Conservation (phyloP, 2,113 vertebrate species). For the Terrapene triunguis region DNA sequence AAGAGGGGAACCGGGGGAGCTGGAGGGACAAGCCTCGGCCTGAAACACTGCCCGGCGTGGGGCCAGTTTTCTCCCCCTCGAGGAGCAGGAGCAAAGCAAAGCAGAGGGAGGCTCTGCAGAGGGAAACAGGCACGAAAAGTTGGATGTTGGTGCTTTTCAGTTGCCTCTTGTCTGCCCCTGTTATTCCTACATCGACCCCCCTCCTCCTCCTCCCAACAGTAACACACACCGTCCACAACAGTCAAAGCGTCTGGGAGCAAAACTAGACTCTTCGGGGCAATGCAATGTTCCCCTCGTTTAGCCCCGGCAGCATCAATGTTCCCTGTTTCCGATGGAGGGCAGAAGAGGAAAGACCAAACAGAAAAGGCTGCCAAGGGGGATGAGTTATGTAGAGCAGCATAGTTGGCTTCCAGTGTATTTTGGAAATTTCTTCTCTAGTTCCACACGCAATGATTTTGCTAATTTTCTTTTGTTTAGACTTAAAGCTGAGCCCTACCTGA, state of each 20-base stretch:
- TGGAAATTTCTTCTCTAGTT: neutral
- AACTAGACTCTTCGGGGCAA: neutral
- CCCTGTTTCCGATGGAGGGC: constrained; percentile 82
- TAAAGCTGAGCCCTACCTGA: fast-evolving
- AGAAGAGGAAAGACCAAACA: constrained; percentile 82
- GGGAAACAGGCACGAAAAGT: neutral
- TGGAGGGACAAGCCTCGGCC: neutral
- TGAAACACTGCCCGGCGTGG: neutral
- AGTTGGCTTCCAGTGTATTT: neutral
- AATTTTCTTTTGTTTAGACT: neutral
- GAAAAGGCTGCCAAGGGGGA: neutral
- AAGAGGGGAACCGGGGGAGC: neutral
- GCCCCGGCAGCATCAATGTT: neutral
- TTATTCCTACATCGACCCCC: neutral
- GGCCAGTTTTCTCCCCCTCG: too few relatives aligned
- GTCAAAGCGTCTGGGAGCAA: neutral
- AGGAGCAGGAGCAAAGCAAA: neutral
- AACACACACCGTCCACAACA: neutral
- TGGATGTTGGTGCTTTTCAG: neutral
- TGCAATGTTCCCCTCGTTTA: neutral
- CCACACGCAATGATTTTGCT: neutral
- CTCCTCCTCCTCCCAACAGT: neutral
- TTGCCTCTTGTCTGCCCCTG: neutral
- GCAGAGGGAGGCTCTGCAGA: too few relatives aligned
- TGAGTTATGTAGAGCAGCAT: neutral